Evolutionary conservation across 2,113 vertebrate species (phyloP), one percentile per base, ranked within the genome.

Genomic region (Corythornis vintsioides): DNA sequence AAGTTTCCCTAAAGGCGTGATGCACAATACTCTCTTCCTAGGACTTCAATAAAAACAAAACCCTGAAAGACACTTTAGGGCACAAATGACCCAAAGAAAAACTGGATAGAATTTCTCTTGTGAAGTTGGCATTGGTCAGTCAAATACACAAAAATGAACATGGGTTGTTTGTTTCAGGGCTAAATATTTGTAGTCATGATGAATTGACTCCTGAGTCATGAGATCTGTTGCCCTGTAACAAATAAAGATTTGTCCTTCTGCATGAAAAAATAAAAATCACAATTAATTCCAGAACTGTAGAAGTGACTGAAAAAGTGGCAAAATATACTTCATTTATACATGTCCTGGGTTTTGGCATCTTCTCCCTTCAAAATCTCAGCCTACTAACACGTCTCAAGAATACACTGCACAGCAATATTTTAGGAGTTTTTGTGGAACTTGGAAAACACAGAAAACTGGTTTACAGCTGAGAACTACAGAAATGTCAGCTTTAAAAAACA

Each of bases 191-290:
- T 67, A 94, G 91, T 67, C 43, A 83, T 19, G 64, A 85, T 85
- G 69, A 94, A 89, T 43, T 92, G 81, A 83, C 45, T 96, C 75
- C 84, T 67, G 75, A 95, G 82, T 85, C 89, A 92, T 80, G 67
- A 82, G 91, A 43, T 92, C 35, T 89, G 43, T n/a, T 64, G 64
- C 64, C 72, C 72, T 89, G 82, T 72, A 85, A 85, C 43, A 89
- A 91, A 94, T 91, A 91, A 87, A 69, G 67, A 43, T 91, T 89
- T 89, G 67, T 71, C 82, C 74, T 92, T 91, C 69, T 60, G n/a
- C 33, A 43, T 47, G 76, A 88, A 87, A 82, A 93, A 69, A 43
- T 25, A 65, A 79, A 88, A 79, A 67, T 86, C 42, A 71, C 43
- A 86, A 72, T 91, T 83, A 66, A 74, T 89, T 94, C 92, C 91